A percentile compares a stretch with the other conserved stretches of the same genome.
Conservation (phyloP, 2,797 vertebrate species). For the Cyprinella venusta region DNA sequence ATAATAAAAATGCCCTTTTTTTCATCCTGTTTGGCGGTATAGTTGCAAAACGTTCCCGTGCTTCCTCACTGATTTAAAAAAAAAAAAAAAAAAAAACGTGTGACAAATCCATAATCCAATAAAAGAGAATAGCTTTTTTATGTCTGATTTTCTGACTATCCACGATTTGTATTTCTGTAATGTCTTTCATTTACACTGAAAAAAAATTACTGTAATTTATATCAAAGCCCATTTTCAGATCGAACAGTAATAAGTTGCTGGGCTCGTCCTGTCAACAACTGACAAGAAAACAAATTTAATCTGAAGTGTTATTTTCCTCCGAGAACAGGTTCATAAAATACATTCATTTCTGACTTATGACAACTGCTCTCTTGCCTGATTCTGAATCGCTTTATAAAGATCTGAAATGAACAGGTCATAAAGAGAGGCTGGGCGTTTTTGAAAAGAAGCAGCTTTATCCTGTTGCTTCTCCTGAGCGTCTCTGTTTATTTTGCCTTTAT, state of each 20-base stretch:
- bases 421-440: constrained; percentile 1
- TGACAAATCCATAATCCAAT: constrained; percentile 36
- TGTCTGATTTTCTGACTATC: constrained; percentile 35
- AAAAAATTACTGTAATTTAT: constrained; percentile 44
- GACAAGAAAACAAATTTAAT: constrained; percentile 50
- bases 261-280: constrained; percentile 38
- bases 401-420: constrained; percentile 20
- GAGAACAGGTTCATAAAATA: constrained; percentile 47
- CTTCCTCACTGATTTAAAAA: background rate
- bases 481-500: constrained; percentile 29
- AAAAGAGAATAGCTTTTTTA: constrained; percentile 20
- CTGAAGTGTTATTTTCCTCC: constrained; percentile 50
- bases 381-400: constrained; percentile 21
- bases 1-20: constrained; percentile 15
- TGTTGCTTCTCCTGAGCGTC: constrained; percentile 6
- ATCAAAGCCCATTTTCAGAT: constrained; percentile 18
- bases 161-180: constrained; percentile 1
- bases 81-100: background rate
- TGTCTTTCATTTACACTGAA: constrained; percentile 35
- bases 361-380: constrained; percentile 24
- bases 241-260: constrained; percentile 36
- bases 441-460: constrained; percentile 36
- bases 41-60: background rate
- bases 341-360: constrained; percentile 45
- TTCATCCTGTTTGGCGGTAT: background rate